Base-by-base conservation (phyloP, 2,888 invertebrate genomes). In the Hyles lineata region DNA sequence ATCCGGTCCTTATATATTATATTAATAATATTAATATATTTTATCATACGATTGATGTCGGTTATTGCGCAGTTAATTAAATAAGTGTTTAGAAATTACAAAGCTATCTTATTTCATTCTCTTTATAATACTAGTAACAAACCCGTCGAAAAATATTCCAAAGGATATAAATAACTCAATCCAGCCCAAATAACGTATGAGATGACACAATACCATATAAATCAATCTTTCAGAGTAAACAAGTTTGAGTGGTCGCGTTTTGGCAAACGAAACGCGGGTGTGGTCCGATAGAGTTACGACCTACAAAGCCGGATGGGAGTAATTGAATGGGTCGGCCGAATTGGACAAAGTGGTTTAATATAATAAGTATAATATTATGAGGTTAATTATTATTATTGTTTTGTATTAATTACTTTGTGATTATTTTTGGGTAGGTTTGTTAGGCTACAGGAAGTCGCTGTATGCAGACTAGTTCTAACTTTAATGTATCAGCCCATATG, bases 281-380 rank as follows among this genome's bases (percentile, higher is more conserved):
- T 67, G 25, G 23, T n/a, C 50, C 21, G n/a, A 62, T 62, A 32
- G 21, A 50, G 67, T 67, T 67, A 50, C 50, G 67, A 50, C 23
- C 43, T 23, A 67, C 67, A 67, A 67, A 67, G 50, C 63, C 63
- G 63, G 63, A 50, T 50, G 23, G 67, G 21, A 43, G 67, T 67
- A 67, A 67, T 67, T 50, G 67, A 50, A 67, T 67, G 67, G 43
- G 67, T 23, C 50, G 67, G 43, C 23, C 23, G 50, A 67, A 50
- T 50, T 50, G 23, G 23, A 15, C 50, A 21, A 62, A 62, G 63
- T 63, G 63, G 63, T 43, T 43, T 11, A 8, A 21, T 60, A 21
- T 60, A 23, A 60, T 25, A 60, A 60, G 25, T 62, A 61, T 21
- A 55, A 19, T 55, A 19, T n/a, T n/a, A n/a, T 55, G 19, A 55